Evolutionary conservation across 2,888 invertebrate genomes (phyloP).

Genomic region (Drosophila gaucha): DNA sequence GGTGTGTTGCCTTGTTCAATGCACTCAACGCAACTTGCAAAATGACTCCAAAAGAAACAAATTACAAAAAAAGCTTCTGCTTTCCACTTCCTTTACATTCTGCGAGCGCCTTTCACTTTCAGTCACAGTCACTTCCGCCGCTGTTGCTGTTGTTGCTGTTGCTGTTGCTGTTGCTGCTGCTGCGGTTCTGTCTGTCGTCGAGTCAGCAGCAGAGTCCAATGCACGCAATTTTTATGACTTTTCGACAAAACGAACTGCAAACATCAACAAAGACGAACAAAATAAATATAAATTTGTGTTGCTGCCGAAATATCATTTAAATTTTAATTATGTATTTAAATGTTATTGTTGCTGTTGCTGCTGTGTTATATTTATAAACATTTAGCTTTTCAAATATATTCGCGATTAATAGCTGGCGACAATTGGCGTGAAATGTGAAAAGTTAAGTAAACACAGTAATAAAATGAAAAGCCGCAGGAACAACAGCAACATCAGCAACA

Average conservation of each 20-base stretch:
- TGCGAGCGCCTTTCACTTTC: constrained; percentile 72
- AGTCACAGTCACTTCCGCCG: constrained; percentile 39
- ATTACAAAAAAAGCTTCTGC: constrained; percentile 16
- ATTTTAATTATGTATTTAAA: constrained; percentile 70
- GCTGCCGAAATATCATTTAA: constrained; percentile 53
- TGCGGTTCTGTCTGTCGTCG: constrained; percentile 12
- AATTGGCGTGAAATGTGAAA: constrained; percentile 27
- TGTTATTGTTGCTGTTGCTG: constrained; percentile 22
- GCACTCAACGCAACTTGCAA: constrained; percentile 17
- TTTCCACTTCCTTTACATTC: constrained; percentile 63
- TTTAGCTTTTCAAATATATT: constrained; percentile 37
- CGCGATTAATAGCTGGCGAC: constrained; percentile 26
- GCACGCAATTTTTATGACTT: constrained; percentile 61
- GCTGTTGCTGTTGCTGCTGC: constrained; percentile 28
- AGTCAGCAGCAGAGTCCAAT: constrained; percentile 66
- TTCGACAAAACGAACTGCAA: constrained; percentile 51
- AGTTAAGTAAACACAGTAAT: constrained; percentile 24
- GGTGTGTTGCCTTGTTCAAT: constrained; percentile 25
- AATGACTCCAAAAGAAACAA: neutral
- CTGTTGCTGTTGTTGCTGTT: constrained; percentile 26
- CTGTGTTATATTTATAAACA: constrained; percentile 62
- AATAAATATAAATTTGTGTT: constrained; percentile 40
- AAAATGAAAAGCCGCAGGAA: neutral
- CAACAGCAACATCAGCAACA: constrained; percentile 14
- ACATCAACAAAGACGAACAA: constrained; percentile 45